These are phyloP conservation scores for Homarus gammarus DNA, from an alignment of 2,888 invertebrate species.

Conservation along the genomic window DNA sequence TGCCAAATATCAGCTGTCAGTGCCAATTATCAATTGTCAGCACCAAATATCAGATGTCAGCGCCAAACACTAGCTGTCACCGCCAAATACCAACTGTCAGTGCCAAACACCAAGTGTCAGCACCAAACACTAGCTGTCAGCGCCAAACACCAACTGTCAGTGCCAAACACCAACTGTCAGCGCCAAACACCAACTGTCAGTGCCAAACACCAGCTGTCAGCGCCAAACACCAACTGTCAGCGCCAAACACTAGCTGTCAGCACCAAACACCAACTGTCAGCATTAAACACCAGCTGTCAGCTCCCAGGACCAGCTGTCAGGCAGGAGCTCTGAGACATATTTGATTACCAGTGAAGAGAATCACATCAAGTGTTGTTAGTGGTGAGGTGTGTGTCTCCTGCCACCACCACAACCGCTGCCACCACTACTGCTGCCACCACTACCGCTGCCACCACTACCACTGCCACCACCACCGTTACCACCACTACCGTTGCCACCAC, in stretches of 20 bases:
- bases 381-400: neutral
- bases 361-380: neutral
- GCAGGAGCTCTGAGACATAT: slow-evolving; percentile 4
- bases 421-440: too few species aligned
- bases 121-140: neutral
- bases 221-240: neutral
- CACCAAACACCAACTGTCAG: neutral
- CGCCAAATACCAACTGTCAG: too few species aligned
- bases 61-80: neutral
- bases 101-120: neutral
- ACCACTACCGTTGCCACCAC: too few species aligned
- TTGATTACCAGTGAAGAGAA: slow-evolving; percentile 7
- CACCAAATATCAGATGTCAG: neutral
- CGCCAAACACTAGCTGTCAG: neutral
- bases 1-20: neutral
- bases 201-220: neutral
- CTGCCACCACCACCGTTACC: neutral
- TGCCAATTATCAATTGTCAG: neutral
- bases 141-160: neutral
- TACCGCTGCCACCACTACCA: neutral
- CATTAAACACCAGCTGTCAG: neutral
- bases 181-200: neutral
- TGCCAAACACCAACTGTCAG: neutral
- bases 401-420: neutral
- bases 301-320: neutral